Percentiles rank a stretch among this genome's conserved stretches.
Evolutionary conservation across 1,140 invertebrate genomes (phyloP).

Genomic region (Mesaphorura yosii): DNA sequence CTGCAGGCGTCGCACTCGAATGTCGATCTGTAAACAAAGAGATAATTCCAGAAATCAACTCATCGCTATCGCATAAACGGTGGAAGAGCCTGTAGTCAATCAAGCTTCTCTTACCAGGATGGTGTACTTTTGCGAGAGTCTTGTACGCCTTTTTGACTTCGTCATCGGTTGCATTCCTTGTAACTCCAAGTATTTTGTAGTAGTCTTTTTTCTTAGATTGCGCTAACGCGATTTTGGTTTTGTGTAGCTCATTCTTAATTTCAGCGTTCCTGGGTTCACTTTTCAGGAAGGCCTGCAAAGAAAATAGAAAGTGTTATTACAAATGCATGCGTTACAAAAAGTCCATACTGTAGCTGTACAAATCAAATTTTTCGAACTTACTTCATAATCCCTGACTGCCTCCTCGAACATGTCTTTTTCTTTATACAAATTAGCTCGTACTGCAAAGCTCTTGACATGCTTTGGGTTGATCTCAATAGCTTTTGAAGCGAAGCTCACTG

Average conservation of each 20-base stretch:
- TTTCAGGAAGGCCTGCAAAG: constrained; percentile 14
- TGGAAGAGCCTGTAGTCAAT: neutral
- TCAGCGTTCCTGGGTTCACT: constrained; percentile 12
- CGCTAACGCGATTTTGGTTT: constrained; percentile 77
- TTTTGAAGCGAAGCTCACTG: constrained; percentile 69
- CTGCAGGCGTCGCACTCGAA: constrained; percentile 65
- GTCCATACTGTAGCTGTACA: neutral
- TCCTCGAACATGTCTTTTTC: constrained; percentile 75
- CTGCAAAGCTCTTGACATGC: constrained; percentile 78
- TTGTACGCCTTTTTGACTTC: constrained; percentile 95
- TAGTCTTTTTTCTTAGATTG: constrained; percentile 90
- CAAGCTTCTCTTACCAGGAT: constrained; percentile 48
- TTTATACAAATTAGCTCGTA: constrained; percentile 73
- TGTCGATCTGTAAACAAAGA: constrained; percentile 58
- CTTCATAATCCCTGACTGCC: constrained; percentile 79
- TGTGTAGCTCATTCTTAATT: constrained; percentile 55
- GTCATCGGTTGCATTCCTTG: constrained; percentile 71
- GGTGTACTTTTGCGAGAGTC: constrained; percentile 75
- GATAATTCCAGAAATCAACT: neutral
- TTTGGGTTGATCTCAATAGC: constrained; percentile 76
- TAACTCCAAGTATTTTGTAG: constrained; percentile 53
- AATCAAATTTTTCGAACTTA: constrained; percentile 35
- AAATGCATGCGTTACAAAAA: neutral
- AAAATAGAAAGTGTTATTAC: constrained; percentile 8
- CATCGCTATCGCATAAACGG: neutral